Evolutionary conservation across 2,797 vertebrate genomes (phyloP).

Genomic region (Crenuchus spilurus): DNA sequence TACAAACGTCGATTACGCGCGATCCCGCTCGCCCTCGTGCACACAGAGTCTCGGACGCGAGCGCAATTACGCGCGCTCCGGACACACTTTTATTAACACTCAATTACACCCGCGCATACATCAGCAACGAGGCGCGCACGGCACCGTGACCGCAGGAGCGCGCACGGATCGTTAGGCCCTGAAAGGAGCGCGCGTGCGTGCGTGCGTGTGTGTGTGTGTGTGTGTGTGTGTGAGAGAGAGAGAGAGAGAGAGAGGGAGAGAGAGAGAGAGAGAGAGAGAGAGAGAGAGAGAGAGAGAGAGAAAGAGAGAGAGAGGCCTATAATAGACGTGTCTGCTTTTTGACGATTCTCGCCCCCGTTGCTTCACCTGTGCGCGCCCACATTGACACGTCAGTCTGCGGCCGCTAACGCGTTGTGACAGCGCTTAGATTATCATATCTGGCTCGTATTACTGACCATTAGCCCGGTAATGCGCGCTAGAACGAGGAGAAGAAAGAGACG

Average conservation of each 20-base stretch:
- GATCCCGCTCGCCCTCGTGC: slow-evolving; percentile 79
- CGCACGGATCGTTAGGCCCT: slow-evolving; percentile 63
- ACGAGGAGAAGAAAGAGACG: slow-evolving; percentile 55
- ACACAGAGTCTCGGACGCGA: slow-evolving; percentile 72
- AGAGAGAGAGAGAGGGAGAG: slow-evolving; percentile 16
- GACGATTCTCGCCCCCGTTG: slow-evolving; percentile 73
- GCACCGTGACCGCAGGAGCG: slow-evolving; percentile 59
- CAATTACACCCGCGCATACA: slow-evolving; percentile 84
- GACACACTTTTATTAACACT: slow-evolving; percentile 86
- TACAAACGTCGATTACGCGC: slow-evolving; percentile 80
- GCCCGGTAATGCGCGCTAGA: slow-evolving; percentile 73
- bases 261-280: slow-evolving; percentile 15
- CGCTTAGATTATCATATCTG: slow-evolving; percentile 87
- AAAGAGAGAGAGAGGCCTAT: slow-evolving; percentile 64
- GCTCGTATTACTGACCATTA: slow-evolving; percentile 83
- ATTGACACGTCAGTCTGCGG: slow-evolving; percentile 84
- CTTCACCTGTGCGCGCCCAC: slow-evolving; percentile 77
- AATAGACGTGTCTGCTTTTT: slow-evolving; percentile 78
- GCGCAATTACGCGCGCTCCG: slow-evolving; percentile 81
- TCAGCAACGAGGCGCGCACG: slow-evolving; percentile 67
- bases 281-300: slow-evolving; percentile 5
- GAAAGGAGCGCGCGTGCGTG: slow-evolving; percentile 32
- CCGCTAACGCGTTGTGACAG: slow-evolving; percentile 84
- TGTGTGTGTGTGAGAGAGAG: background rate
- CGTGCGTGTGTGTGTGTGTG: slow-evolving; percentile 2